Base-by-base conservation (phyloP, 1,140 invertebrate genomes). In the Brachionus angularis region DNA sequence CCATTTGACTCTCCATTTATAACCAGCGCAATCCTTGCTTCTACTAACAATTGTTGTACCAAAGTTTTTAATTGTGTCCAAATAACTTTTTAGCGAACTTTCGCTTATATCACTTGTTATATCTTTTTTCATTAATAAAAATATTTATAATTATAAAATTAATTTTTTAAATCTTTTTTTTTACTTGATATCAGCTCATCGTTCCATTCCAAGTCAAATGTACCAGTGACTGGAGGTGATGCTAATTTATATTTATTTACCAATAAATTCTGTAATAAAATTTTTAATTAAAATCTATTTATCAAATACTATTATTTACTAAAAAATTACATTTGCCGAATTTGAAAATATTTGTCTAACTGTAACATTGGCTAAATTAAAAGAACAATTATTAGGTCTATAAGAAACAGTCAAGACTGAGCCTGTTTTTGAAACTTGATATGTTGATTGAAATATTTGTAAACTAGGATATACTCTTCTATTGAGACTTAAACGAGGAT, bases 1-100 rank as follows among this genome's bases (percentile, higher is more conserved):
- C 74, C 74, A 76, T 39, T 72, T 73, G 21, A 71, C 12, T 67
- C 34, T 72, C 50, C 73, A 75, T 14, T 73, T 52, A 70, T 75
- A 75, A 12, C 73, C 72, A 4, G 73, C 52, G 67, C 77, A 78
- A 31, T 67, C 16, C 49, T 42, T 3, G 61, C 5, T 44, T 8
- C 70, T 44, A 7, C 14, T 36, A 1, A 76, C 47, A 36, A 42
- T 33, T 5, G 47, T 42, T 31, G 18, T n/a, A 21, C 62, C 62
- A 16, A 67, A 47, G 12, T 36, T 27, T 12, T 49, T 50, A 14
- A 16, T 12, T 31, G 42, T 21, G 12, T 67, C 42, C 5, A 67
- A n/a, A 46, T 47, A 67, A 29, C 10, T 29, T 47, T 67, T 50
- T 10, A 67, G 29, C 12, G 42, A 46, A n/a, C 33, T 33, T 23